Evolutionary conservation across 2,888 invertebrate genomes (phyloP), one percentile per base, ranked within the genome.

Genomic region (Noctua janthina): DNA sequence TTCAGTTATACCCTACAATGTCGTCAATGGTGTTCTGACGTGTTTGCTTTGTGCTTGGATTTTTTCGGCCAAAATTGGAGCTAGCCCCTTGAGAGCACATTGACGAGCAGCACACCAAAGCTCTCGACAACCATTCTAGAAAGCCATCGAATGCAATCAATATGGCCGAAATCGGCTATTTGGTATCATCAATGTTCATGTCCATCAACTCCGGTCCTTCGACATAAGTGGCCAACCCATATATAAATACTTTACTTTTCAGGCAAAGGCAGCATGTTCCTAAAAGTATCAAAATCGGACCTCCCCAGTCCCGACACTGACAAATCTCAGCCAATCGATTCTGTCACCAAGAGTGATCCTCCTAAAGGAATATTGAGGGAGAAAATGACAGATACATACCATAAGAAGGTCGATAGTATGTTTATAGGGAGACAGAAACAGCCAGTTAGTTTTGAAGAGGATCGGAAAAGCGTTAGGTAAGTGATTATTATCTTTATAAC

Each of bases 391-490:
- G 95, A 96, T 62, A 85, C 90, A 0, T 79, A 94, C 10, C 92
- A 93, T 49, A 93, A 93, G 82, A 96, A 93, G 77, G 89, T 92
- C 1, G 95, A 96, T n/a, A 94, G 88, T 71, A 85, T 92, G 2
- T 85, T 93, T 0, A 83, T 93, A 46, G 94, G 95, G 0, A 93
- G 92, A 76, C 90, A 92, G 4, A 94, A 92, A 73, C 93, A 95
- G 76, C 92, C 94, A 70, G 90, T 96, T 66, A 95, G 97, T 88
- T 97, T 97, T 82, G 98, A 98, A 82, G 98, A 98, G 59, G 98
- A 98, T 80, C 98, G 98, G 82, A 98, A 98, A 92, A 98, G 98
- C 92, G 98, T 98, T 1, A 94, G 97, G 97, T 97, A 62, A 81
- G 78, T 4, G 20, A 68, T 49, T 62, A 0, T 39, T 20, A 1